phyloP scores from a whole-genome alignment of 2,888 invertebrate genomes.

The Acanthosepion pharaonis region DNA sequence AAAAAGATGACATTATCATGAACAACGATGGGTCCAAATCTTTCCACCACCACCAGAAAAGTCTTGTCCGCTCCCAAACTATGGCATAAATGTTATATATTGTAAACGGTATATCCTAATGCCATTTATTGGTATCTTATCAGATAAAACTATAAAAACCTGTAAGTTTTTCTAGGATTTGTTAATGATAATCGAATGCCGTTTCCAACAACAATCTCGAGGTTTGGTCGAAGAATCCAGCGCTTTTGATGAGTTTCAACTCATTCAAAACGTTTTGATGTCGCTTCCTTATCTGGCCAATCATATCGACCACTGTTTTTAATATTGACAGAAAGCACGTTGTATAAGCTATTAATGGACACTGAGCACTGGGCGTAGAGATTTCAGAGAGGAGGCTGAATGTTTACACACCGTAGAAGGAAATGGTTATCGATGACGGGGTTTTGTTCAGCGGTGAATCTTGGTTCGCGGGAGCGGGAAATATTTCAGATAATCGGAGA shows the following conservation, averaged over 20 bases:
- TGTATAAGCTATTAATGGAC: constrained; percentile 14
- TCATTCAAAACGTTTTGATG: neutral
- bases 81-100: neutral
- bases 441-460: neutral
- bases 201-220: neutral
- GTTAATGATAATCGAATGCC: neutral
- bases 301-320: neutral
- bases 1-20: neutral
- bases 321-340: constrained; percentile 1
- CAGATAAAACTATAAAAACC: constrained; percentile 33
- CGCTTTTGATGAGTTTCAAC: constrained; percentile 33
- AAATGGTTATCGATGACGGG: neutral
- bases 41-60: neutral
- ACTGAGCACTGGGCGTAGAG: neutral
- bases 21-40: neutral
- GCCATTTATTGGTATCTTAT: neutral
- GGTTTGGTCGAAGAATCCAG: neutral
- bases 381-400: neutral
- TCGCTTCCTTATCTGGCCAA: neutral
- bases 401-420: neutral
- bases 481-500: neutral
- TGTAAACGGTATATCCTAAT: neutral
- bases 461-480: neutral
- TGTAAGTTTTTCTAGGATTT: neutral
- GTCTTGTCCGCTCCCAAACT: neutral